Evolutionary conservation across 2,113 vertebrate species (phyloP).

Genomic region (Heloderma charlesbogerti): DNA sequence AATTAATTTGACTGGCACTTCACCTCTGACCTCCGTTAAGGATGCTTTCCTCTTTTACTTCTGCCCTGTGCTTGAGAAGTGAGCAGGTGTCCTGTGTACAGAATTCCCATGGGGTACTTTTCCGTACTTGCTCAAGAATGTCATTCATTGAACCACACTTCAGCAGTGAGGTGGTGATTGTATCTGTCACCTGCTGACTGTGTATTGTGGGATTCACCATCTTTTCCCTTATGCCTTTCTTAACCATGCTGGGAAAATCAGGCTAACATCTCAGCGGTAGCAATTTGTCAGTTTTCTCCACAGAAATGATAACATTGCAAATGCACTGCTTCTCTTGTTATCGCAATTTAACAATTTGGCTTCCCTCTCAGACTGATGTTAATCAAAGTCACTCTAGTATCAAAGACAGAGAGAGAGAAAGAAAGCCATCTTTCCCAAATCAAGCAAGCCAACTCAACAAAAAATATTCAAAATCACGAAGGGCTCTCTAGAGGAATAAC

Average conservation of each 20-base stretch:
- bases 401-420: not conserved
- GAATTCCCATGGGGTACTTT: constrained; percentile 8
- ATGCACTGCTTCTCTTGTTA: not conserved
- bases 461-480: not conserved
- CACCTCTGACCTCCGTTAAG: not conserved
- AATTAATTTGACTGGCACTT: rapidly evolving
- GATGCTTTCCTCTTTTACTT: not conserved
- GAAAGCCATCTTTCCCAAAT: not conserved
- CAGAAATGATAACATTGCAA: not conserved
- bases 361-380: not conserved
- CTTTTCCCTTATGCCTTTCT: constrained; percentile 29
- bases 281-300: not conserved
- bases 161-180: not conserved
- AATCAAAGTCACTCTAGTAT: not conserved
- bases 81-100: constrained; percentile 27
- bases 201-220: not conserved
- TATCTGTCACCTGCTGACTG: not conserved
- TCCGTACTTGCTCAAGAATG: constrained; percentile 34
- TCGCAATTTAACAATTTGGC: not conserved
- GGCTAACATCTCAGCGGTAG: not conserved
- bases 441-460: not conserved
- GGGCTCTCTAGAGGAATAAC: not conserved
- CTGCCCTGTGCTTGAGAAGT: not conserved
- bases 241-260: constrained; percentile 11
- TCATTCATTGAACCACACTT: not conserved